Evolutionary conservation across 1,140 invertebrate species (phyloP).

Genomic region (Atopsyche davidsoni): DNA sequence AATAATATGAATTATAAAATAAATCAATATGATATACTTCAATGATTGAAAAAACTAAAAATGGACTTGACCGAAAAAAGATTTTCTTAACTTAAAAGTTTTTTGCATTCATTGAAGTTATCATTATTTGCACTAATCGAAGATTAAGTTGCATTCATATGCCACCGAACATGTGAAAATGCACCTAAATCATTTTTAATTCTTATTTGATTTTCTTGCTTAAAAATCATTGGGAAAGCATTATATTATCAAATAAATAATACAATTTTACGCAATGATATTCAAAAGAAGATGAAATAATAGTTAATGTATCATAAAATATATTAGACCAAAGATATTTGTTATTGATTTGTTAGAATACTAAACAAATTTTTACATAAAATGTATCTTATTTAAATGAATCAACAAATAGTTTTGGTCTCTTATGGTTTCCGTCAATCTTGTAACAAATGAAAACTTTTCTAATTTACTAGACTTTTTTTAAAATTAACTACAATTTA

Average conservation of each 20-base stretch:
- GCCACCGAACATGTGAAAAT: constrained; percentile 9
- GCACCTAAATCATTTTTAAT: constrained; percentile 5
- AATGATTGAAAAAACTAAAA: no score
- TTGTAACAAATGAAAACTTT: constrained; percentile 12
- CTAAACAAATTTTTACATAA: background rate
- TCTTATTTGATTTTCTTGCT: constrained; percentile 11
- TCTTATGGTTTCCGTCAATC: constrained; percentile 5
- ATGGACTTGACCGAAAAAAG: no score
- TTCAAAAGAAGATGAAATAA: constrained; percentile 2
- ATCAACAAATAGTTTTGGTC: constrained; percentile 2
- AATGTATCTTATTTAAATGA: background rate
- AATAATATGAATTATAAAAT: no score
- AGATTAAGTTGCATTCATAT: constrained; percentile 10
- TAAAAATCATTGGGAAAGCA: constrained; percentile 8
- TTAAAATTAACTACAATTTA: background rate
- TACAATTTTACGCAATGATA: background rate
- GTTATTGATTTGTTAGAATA: background rate
- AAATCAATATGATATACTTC: no score
- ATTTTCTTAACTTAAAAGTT: no score
- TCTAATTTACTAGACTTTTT: constrained; percentile 2
- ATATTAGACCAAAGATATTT: constrained; percentile 6
- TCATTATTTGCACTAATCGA: constrained; percentile 10
- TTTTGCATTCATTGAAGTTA: no score
- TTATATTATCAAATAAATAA: background rate
- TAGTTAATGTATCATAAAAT: background rate